Conservation (phyloP, 2,113 vertebrate genomes). For the Nibea coibor region DNA sequence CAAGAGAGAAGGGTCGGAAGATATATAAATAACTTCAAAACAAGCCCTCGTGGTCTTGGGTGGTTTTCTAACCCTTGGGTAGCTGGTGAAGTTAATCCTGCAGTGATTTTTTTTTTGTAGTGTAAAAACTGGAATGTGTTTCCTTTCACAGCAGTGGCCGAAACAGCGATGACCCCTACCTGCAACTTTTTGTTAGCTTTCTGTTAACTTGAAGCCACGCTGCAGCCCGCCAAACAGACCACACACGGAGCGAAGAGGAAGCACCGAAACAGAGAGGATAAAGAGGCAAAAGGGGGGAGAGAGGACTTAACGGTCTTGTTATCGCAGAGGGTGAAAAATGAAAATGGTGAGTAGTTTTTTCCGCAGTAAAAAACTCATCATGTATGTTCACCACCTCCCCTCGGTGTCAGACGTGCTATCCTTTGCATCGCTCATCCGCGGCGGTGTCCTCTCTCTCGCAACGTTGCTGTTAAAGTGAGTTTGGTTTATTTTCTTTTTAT, state of each 20-base stretch:
- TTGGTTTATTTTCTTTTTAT: slow-evolving; percentile 78
- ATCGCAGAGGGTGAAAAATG: slow-evolving; percentile 63
- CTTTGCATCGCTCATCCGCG: slow-evolving; percentile 45
- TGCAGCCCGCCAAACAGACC: slow-evolving; percentile 58
- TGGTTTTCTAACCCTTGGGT: neutral
- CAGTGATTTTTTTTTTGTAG: neutral
- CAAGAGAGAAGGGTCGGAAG: too few relatives aligned
- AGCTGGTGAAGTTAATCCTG: neutral
- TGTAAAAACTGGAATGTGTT: slow-evolving; percentile 10
- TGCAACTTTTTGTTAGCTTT: slow-evolving; percentile 40
- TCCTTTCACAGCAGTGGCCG: slow-evolving; percentile 47
- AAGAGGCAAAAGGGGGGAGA: slow-evolving; percentile 35
- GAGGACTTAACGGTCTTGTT: slow-evolving; percentile 62
- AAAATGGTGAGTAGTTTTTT: slow-evolving; percentile 65
- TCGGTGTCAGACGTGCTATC: slow-evolving; percentile 52
- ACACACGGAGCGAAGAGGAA: slow-evolving; percentile 63
- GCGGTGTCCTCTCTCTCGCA: slow-evolving; percentile 33
- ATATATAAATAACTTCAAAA: neutral
- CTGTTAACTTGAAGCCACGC: slow-evolving; percentile 40
- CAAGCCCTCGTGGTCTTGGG: neutral
- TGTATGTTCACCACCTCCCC: slow-evolving; percentile 43
- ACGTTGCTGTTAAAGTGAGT: slow-evolving; percentile 69
- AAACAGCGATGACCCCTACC: slow-evolving; percentile 54
- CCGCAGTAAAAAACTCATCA: slow-evolving; percentile 59
- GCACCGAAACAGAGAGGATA: slow-evolving; percentile 27